Evolutionary conservation across 2,113 vertebrate species (phyloP).

Genomic region (Pseudorhombus dupliciocellatus): DNA sequence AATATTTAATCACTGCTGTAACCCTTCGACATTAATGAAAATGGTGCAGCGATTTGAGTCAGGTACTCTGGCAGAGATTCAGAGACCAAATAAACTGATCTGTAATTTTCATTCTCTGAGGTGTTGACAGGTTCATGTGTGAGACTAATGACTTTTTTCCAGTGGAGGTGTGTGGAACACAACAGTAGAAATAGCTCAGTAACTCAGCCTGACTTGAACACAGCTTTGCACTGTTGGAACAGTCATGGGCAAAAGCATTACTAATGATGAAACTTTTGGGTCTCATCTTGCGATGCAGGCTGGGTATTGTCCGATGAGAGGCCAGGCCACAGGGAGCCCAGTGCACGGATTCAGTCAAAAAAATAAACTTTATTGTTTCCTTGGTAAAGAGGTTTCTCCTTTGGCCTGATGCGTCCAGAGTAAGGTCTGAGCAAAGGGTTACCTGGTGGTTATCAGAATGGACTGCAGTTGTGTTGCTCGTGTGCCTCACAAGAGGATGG

Average conservation of each 20-base stretch:
- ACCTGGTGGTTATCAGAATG: background rate
- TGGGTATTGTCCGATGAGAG: constrained; percentile 3
- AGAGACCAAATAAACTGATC: background rate
- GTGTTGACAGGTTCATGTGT: background rate
- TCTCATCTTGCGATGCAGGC: background rate
- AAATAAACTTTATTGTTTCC: background rate
- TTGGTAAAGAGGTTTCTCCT: background rate
- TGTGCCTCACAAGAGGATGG: constrained; percentile 8
- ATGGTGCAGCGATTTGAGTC: too few relatives aligned
- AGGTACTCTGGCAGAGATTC: background rate
- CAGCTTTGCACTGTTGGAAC: background rate
- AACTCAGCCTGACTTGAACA: background rate
- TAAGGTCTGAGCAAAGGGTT: constrained; percentile 19
- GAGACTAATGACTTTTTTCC: background rate
- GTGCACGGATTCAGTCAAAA: constrained; percentile 4
- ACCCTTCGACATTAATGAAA: background rate
- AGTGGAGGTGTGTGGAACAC: background rate
- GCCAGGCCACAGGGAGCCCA: constrained; percentile 2
- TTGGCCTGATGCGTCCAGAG: background rate
- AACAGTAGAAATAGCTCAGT: background rate
- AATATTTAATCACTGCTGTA: background rate
- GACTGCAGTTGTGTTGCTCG: background rate
- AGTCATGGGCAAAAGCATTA: background rate
- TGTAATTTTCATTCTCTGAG: background rate
- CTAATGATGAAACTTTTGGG: background rate